phyloP scores from a whole-genome alignment of 2,797 vertebrate genomes.

The Trematomus bernacchii region DNA sequence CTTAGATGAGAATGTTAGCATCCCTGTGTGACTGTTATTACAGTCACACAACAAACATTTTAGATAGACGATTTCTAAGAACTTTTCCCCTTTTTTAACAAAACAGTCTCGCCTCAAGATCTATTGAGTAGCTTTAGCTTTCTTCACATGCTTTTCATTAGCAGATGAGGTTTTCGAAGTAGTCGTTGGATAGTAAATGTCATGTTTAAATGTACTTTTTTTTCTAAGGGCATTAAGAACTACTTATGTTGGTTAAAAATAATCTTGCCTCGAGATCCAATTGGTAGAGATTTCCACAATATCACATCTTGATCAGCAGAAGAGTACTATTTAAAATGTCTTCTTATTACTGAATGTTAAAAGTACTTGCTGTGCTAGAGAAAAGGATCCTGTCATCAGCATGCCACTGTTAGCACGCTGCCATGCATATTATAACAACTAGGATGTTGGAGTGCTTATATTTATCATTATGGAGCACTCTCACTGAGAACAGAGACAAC shows the following conservation, averaged over 20 bases:
- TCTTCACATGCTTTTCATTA: background rate
- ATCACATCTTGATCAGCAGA: background rate
- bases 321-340: background rate
- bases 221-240: background rate
- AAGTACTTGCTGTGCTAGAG: background rate
- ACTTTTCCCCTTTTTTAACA: background rate
- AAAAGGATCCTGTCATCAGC: background rate
- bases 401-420: background rate
- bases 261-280: background rate
- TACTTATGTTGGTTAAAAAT: background rate
- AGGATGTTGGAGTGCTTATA: conserved; percentile 30
- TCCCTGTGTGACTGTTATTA: background rate
- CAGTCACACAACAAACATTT: background rate
- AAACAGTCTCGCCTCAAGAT: background rate
- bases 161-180: background rate
- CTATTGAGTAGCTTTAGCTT: background rate
- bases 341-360: background rate
- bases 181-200: background rate
- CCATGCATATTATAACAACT: background rate
- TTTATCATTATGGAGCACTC: conserved; percentile 31
- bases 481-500: conserved; percentile 19
- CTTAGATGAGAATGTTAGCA: background rate
- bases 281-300: background rate
- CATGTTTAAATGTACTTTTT: background rate
- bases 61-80: background rate